Conservation (phyloP, 2,113 vertebrate species). For the Nematolebias whitei region DNA sequence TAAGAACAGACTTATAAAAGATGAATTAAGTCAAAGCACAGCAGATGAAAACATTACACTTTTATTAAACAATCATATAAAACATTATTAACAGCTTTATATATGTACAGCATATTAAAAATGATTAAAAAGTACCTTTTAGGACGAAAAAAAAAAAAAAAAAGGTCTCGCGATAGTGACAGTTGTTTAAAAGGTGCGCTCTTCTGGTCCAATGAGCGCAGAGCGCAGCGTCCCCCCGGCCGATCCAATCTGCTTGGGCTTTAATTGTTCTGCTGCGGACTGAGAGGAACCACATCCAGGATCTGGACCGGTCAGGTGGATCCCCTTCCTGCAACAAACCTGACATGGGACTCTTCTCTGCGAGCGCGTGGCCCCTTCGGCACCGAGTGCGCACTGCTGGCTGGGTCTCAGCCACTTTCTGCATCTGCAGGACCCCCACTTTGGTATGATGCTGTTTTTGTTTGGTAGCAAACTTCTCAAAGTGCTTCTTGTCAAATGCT, state of each 20-base stretch:
- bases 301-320: not conserved
- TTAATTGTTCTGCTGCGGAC: not conserved
- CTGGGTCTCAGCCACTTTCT: constrained; percentile 21
- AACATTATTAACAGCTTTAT: not conserved
- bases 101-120: not conserved
- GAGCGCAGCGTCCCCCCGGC: not conserved
- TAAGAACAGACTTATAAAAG: not conserved
- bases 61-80: too few relatives aligned
- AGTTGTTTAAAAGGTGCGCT: accelerated
- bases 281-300: not conserved
- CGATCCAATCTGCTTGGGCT: not conserved
- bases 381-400: constrained; percentile 24
- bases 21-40: too few relatives aligned
- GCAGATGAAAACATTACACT: too few relatives aligned
- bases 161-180: constrained; percentile 51
- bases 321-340: not conserved
- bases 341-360: constrained; percentile 47
- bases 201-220: not conserved
- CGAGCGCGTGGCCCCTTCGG: constrained; percentile 27
- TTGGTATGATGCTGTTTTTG: constrained; percentile 29
- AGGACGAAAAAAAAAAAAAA: too few relatives aligned
- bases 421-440: not conserved
- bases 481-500: not conserved
- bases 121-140: not conserved
- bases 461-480: not conserved